Evolutionary conservation across 2,888 invertebrate species (phyloP), one percentile per base, ranked within the genome.

Genomic region (Nipponacmea schrenckii): DNA sequence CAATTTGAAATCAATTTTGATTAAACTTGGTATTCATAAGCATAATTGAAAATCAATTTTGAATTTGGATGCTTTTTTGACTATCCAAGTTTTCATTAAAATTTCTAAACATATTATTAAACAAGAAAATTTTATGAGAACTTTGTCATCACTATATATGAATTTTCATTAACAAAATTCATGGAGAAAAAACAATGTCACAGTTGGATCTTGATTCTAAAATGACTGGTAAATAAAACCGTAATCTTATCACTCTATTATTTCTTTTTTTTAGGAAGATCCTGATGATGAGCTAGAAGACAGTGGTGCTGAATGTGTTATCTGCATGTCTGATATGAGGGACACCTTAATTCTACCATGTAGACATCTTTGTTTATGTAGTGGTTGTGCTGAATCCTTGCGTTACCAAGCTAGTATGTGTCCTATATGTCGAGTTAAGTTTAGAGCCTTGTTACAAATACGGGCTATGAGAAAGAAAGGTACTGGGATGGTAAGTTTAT

Each of bases 351-450:
- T 99, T 84, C 91, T 99, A 83, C 98, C 99, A 0, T 99, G 99
- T 88, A 92, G 96, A 45, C 99, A 99, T 91, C 92, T 99, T 70
- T 99, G 98, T 88, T 91, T 99, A 76, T 99, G 98, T 90, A 96
- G 97, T 90, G 94, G 95, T 0, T 99, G 98, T 90, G 98, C 98
- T 0, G 98, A 98, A 90, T 97, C 97, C 0, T 91, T 99, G 74
- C 92, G 98, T 78, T 98, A 97, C 77, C 86, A 90, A 92, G 96
- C 98, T 39, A 98, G 96, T 90, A 98, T 97, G 90, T 99, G 99
- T 84, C 99, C 99, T 10, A 99, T 99, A 81, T 99, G 99, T 88
- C 92, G 99, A 76, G 96, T 98, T n/a, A 98, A 98, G 14, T 99
- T 99, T 90, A 91, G 98, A 77, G 99, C 99, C 0, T 91, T 99